Conservation (phyloP, 2,888 invertebrate species). For the Catocala sponsa region DNA sequence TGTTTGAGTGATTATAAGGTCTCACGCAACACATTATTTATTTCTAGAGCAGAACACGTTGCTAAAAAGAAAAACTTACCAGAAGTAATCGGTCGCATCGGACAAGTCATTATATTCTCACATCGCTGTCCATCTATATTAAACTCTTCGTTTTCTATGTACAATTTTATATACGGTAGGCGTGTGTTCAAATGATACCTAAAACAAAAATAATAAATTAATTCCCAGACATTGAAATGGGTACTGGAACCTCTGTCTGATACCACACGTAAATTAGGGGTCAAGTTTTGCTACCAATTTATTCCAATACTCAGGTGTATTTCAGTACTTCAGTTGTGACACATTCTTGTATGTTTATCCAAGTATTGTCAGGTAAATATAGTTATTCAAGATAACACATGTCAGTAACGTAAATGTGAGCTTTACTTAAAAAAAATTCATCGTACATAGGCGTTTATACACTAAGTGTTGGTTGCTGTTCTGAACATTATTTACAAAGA, state of each 20-base stretch:
- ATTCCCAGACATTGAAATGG: background rate
- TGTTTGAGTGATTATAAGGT: no score
- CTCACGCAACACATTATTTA: no score
- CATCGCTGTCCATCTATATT: slow-evolving; percentile 97
- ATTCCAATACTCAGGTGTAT: no score
- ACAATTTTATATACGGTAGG: slow-evolving; percentile 95
- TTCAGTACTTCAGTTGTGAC: no score
- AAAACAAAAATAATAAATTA: slow-evolving; percentile 22
- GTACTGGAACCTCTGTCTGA: no score
- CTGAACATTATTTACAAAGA: background rate
- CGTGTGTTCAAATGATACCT: slow-evolving; percentile 96
- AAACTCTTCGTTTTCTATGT: slow-evolving; percentile 97
- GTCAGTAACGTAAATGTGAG: background rate
- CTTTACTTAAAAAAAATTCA: background rate
- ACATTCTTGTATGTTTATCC: no score
- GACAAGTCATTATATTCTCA: slow-evolving; percentile 98
- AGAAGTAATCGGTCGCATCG: slow-evolving; percentile 96
- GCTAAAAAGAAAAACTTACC: slow-evolving; percentile 75
- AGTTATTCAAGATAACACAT: background rate
- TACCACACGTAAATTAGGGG: no score
- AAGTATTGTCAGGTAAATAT: background rate
- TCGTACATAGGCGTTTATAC: background rate
- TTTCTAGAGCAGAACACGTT: no score
- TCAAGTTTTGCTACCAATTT: no score
- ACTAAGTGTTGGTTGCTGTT: background rate